Evolutionary conservation across 2,797 vertebrate genomes (phyloP), one percentile per base, ranked within the genome.

Genomic region (Melanotaenia pygmaea): DNA sequence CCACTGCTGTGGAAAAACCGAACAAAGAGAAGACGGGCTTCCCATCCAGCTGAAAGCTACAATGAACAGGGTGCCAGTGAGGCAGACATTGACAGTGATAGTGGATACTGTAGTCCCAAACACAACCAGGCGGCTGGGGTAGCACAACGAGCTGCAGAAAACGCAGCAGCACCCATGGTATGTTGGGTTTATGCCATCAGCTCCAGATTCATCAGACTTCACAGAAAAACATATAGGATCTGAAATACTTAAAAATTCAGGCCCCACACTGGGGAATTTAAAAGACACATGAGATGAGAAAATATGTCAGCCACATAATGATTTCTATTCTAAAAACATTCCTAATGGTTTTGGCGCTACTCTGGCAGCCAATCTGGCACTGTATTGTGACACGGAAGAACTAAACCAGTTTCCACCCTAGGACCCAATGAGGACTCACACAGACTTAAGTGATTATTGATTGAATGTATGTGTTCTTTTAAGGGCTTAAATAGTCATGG

Each of bases 81-180:
- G 91, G 98, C 96, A 0, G 98, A 99, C 69, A 98, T 99, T n/a
- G 98, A 99, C 94, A 99, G 98, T 2, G 98, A 99, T 83, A 99
- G 98, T 13, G 98, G 98, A 45, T 99, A 99, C 68, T 99, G 98
- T 71, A 99, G 98, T 81, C 98, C 98, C 47, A 98, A 98, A 81
- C 97, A 99, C 89, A 96, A 96, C 94, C 96, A 96, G 88, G 92
- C 78, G 0, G 40, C 81, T 0, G 92, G 90, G 13, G 69, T 14
- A 10, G 69, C 85, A 0, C 92, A 92, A 1, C 83, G 86, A 57
- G 34, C 86, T 22, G 61, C 87, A 3, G 90, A 93, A 59, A 78
- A 88, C 12, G 8, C 83, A 2, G 51, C 88, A 13, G 28, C 87
- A 59, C 24, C 90, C 5, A 28, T 72, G 71, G 92, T 93, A 85